Evolutionary conservation across 2,797 vertebrate genomes (phyloP).

Genomic region (Remorina albescens): DNA sequence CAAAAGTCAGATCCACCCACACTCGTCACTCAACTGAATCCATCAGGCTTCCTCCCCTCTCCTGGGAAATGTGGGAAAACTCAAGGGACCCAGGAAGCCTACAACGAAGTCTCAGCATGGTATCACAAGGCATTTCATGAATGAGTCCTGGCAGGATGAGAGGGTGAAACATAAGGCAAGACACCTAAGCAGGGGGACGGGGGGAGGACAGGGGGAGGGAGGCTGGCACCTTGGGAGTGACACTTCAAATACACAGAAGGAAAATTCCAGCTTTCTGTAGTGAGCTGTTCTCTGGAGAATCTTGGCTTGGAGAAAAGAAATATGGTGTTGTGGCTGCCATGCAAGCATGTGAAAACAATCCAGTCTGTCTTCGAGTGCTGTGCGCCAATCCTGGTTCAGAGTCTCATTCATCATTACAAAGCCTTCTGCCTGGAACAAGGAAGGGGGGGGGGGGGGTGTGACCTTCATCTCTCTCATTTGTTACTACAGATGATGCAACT

Average conservation of each 20-base stretch:
- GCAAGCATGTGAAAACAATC: slow-evolving; percentile 30
- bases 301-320: slow-evolving; percentile 19
- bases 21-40: background rate
- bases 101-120: background rate
- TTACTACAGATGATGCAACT: slow-evolving; percentile 20
- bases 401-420: slow-evolving; percentile 14
- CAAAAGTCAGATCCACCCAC: slow-evolving; percentile 2
- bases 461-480: background rate
- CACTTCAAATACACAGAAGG: too few species aligned
- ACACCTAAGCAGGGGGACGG: too few species aligned
- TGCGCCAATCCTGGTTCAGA: slow-evolving; percentile 10
- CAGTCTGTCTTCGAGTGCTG: background rate
- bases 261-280: slow-evolving; percentile 16
- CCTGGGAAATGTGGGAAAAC: background rate
- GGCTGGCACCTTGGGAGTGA: slow-evolving; percentile 16
- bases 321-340: slow-evolving; percentile 44
- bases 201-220: too few species aligned
- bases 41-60: background rate
- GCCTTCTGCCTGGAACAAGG: background rate
- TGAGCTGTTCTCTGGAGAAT: slow-evolving; percentile 6
- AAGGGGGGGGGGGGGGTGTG: background rate
- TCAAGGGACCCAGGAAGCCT: background rate
- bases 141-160: too few species aligned
- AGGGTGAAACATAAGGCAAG: too few species aligned
- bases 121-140: background rate